phyloP scores from a whole-genome alignment of 1,140 invertebrate genomes.

The Pemphigus obesinymphae region DNA sequence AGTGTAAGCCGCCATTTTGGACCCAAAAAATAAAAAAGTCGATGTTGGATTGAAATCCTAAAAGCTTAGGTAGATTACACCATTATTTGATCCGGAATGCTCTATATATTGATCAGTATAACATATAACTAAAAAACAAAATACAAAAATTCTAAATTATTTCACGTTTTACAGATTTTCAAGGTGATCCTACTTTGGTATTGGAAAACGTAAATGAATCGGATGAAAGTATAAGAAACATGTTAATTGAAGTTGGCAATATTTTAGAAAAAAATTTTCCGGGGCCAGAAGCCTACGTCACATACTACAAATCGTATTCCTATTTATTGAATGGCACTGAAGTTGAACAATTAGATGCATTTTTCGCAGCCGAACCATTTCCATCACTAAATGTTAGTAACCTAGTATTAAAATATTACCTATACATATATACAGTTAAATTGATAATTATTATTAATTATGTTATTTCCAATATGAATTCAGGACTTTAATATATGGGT shows the following conservation, averaged over 20 bases:
- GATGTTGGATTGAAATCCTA: too few species aligned
- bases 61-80: too few species aligned
- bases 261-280: constrained; percentile 59
- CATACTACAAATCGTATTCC: constrained; percentile 61
- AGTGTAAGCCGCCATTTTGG: too few species aligned
- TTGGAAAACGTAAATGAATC: constrained; percentile 48
- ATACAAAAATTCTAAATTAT: not conserved
- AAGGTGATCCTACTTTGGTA: constrained; percentile 46
- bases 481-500: constrained; percentile 10
- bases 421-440: too few species aligned
- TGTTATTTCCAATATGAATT: not conserved
- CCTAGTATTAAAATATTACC: too few species aligned
- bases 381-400: constrained; percentile 53
- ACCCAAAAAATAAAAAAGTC: too few species aligned
- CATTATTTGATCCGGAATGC: too few species aligned
- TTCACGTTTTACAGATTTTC: constrained; percentile 26
- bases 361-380: constrained; percentile 63
- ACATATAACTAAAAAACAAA: too few species aligned
- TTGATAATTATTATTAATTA: too few species aligned
- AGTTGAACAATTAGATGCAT: constrained; percentile 59
- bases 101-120: too few species aligned
- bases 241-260: constrained; percentile 56
- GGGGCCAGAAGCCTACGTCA: constrained; percentile 66
- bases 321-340: constrained; percentile 69
- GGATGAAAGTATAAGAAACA: constrained; percentile 55